A percentile compares a stretch with the other conserved stretches of the same genome.
phyloP scores from a whole-genome alignment of 2,113 vertebrate species.

The Paralichthys olivaceus region DNA sequence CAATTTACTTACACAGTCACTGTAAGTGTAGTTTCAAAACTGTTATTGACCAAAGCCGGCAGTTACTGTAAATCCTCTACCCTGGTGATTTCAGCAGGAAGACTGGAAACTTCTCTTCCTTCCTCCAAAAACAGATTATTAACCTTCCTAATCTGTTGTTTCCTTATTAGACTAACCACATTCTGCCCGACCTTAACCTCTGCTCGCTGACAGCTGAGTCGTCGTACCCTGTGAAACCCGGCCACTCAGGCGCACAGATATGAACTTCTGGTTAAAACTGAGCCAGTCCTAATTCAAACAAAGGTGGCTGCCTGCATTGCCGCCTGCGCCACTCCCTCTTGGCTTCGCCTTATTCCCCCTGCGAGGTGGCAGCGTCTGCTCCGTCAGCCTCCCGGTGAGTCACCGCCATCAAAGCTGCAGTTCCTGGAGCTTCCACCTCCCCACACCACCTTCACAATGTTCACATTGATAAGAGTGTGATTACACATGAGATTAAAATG shows the following conservation, averaged over 20 bases:
- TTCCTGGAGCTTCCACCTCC: slow-evolving; percentile 21
- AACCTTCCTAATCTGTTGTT: slow-evolving; percentile 28
- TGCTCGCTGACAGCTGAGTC: slow-evolving; percentile 10
- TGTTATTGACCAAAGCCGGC: slow-evolving; percentile 21
- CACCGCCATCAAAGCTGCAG: slow-evolving; percentile 38
- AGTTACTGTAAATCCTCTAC: slow-evolving; percentile 18
- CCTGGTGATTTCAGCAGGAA: not conserved
- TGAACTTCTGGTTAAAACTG: slow-evolving; percentile 60
- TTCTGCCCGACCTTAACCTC: slow-evolving; percentile 14
- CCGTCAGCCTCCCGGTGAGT: slow-evolving; percentile 57
- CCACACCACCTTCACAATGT: slow-evolving; percentile 5
- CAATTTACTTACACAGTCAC: slow-evolving; percentile 21
- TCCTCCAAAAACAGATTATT: not conserved
- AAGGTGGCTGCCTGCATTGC: slow-evolving; percentile 65
- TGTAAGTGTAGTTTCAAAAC: slow-evolving; percentile 11
- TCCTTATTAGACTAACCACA: slow-evolving; percentile 9
- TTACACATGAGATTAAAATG: slow-evolving; percentile 11
- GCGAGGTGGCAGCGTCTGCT: slow-evolving; percentile 39
- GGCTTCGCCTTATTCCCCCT: slow-evolving; percentile 50
- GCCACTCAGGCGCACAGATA: slow-evolving; percentile 40
- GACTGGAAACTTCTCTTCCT: not conserved
- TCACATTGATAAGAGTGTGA: slow-evolving; percentile 15
- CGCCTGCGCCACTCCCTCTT: slow-evolving; percentile 64
- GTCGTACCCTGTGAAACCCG: slow-evolving; percentile 33
- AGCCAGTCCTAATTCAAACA: slow-evolving; percentile 75